Evolutionary conservation across 2,888 invertebrate species (phyloP).

Genomic region (Drosophila prostipennis): DNA sequence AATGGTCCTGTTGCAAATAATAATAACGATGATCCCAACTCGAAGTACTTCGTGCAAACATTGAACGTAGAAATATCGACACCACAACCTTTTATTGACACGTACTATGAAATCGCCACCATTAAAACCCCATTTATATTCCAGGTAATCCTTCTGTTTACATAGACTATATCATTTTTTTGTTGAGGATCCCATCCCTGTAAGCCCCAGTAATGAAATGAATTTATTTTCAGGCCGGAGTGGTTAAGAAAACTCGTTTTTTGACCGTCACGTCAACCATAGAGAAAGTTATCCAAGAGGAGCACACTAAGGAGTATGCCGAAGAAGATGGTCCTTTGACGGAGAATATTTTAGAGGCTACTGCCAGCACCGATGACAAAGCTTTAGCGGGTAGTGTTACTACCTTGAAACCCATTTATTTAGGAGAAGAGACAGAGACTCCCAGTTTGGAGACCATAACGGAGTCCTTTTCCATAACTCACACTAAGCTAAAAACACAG

Average conservation of each 20-base stretch:
- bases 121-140: conserved; percentile 95
- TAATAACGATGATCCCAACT: conserved; percentile 59
- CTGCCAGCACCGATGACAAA: conserved; percentile 87
- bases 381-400: conserved; percentile 91
- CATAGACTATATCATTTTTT: not conserved
- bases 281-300: conserved; percentile 90
- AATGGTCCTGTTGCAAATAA: conserved; percentile 86
- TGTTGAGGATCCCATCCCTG: not conserved
- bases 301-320: conserved; percentile 85
- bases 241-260: conserved; percentile 93
- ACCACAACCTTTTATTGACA: conserved; percentile 92
- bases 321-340: conserved; percentile 91
- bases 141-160: conserved; percentile 87
- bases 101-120: conserved; percentile 95
- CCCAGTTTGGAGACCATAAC: conserved; percentile 94
- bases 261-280: conserved; percentile 94
- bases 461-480: conserved; percentile 96
- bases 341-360: conserved; percentile 93
- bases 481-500: conserved; percentile 94
- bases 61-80: conserved; percentile 95
- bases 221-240: conserved; percentile 89
- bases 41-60: conserved; percentile 89
- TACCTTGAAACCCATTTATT: conserved; percentile 91
- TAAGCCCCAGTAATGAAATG: not conserved
- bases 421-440: conserved; percentile 91